Evolutionary conservation across 2,113 vertebrate species (phyloP), one percentile per base, ranked within the genome.

Genomic region (Platanista minor): DNA sequence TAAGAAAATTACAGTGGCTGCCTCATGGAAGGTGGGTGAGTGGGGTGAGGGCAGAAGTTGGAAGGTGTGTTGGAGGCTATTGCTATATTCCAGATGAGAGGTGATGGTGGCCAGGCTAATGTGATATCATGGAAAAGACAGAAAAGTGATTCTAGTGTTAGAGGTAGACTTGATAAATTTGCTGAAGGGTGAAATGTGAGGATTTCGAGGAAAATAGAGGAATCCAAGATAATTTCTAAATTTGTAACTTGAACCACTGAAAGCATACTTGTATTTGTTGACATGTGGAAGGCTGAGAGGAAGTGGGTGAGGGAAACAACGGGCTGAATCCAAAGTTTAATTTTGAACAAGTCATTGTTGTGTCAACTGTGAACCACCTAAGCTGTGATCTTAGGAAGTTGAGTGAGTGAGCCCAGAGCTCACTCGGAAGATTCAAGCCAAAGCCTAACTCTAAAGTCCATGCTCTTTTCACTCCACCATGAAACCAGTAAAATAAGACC

Each of bases 401-500:
- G 57, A 5, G 59, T 31, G n/a, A 90, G 1, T 25, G 33, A 92
- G 12, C 27, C 31, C 33, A 75, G 29, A 92, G 18, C 6, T 72
- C 27, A 62, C 33, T 62, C 29, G 49, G n/a, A 90, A 90, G 95
- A 87, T 74, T 82, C 33, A 78, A 64, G 31, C 20, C 23, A 49
- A 86, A 72, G 2, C 46, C 71, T 87, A 33, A 86, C n/a, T 71
- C 29, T 15, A n/a, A 72, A 80, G 41, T 57, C 21, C 13, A 49
- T 62, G 41, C 27, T 83, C 41, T 81, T 94, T 54, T 67, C 8
- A 67, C 2, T 84, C 52, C 0, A 61, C 49, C 21, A 61, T 21
- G n/a, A 96, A 91, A 49, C 11, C 31, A 92, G 49, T 67, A 62
- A 80, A 80, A 71, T 69, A 83, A 78, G 33, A 74, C 11, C 61